phyloP scores from a whole-genome alignment of 2,113 vertebrate species.

The Eptesicus fuscus region DNA sequence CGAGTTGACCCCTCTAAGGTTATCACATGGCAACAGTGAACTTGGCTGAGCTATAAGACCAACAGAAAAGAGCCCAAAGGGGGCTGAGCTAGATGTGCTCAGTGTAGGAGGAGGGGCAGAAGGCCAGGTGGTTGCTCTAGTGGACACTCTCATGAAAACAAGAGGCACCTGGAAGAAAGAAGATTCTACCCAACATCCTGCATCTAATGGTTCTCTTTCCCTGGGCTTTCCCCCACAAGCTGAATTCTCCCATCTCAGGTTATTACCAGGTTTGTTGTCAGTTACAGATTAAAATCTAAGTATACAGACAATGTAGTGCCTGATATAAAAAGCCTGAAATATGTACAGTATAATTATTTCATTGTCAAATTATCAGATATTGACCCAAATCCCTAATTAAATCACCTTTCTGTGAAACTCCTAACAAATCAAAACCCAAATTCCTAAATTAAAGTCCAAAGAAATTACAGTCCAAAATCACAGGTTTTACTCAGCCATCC shows the following conservation, averaged over 20 bases:
- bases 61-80: neutral
- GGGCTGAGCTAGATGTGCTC: accelerated
- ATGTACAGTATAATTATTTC: neutral
- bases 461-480: neutral
- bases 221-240: neutral
- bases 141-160: neutral
- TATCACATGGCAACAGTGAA: neutral
- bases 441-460: neutral
- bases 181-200: neutral
- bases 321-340: neutral
- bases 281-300: neutral
- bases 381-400: neutral
- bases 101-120: neutral
- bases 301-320: neutral
- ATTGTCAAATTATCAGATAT: neutral
- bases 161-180: neutral
- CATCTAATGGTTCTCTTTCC: neutral
- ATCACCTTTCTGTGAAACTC: neutral
- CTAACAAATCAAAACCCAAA: neutral
- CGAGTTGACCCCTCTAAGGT: neutral
- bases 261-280: neutral
- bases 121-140: neutral
- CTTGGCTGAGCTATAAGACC: neutral
- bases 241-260: neutral
- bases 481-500: neutral